Conservation (phyloP, 2,113 vertebrate species). For the Seriola dumerili region DNA sequence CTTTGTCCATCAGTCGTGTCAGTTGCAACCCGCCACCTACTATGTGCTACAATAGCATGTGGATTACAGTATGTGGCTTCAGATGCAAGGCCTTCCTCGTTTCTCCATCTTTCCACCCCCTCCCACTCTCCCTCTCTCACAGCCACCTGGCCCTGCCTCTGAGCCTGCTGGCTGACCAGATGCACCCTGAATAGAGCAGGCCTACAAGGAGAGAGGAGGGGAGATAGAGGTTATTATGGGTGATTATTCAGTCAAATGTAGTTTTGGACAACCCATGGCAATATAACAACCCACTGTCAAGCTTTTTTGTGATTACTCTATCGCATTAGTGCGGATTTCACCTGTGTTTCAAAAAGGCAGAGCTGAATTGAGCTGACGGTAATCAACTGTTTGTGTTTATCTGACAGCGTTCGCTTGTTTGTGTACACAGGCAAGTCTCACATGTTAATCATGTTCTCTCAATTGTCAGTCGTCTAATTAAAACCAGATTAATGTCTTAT, state of each 20-base stretch:
- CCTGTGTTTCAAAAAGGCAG: background rate
- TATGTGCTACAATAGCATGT: slow-evolving; percentile 41
- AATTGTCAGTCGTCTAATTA: slow-evolving; percentile 49
- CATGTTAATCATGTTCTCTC: slow-evolving; percentile 35
- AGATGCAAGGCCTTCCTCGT: slow-evolving; percentile 57
- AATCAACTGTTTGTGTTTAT: slow-evolving; percentile 51
- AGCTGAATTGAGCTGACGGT: background rate
- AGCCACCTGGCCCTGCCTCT: slow-evolving; percentile 79
- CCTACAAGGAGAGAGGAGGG: slow-evolving; percentile 46
- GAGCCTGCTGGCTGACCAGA: slow-evolving; percentile 84
- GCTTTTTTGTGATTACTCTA: background rate
- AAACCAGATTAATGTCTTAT: slow-evolving; percentile 63
- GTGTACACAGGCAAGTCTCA: slow-evolving; percentile 41
- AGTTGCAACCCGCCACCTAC: slow-evolving; percentile 24
- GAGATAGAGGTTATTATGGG: slow-evolving; percentile 60
- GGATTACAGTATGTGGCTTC: slow-evolving; percentile 54
- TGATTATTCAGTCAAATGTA: slow-evolving; percentile 54
- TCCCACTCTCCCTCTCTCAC: slow-evolving; percentile 37
- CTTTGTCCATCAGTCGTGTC: slow-evolving; percentile 27
- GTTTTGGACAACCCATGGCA: slow-evolving; percentile 30
- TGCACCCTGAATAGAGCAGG: slow-evolving; percentile 79
- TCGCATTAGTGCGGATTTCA: background rate
- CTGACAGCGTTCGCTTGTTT: slow-evolving; percentile 46
- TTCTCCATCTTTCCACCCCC: slow-evolving; percentile 49
- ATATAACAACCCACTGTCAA: background rate